phyloP scores from a whole-genome alignment of 1,140 invertebrate species.

The Cotesia glomerata region DNA sequence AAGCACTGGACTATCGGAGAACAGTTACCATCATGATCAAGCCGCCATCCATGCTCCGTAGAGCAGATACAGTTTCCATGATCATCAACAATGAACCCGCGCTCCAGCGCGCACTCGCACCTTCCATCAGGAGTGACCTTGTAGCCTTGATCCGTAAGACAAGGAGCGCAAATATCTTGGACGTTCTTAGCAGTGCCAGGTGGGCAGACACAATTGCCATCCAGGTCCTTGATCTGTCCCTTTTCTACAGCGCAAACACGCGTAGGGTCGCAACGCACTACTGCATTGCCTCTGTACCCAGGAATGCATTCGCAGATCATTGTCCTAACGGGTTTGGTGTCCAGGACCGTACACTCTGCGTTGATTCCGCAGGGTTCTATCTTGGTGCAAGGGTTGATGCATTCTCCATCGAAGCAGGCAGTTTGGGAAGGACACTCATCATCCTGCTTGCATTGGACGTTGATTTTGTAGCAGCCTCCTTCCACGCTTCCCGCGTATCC shows the following conservation, averaged over 20 bases:
- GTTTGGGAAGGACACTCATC: conserved; percentile 81
- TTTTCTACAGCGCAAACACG: conserved; percentile 73
- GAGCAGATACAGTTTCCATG: conserved; percentile 81
- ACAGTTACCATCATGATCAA: conserved; percentile 73
- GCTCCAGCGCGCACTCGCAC: conserved; percentile 80
- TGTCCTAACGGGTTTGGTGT: conserved; percentile 82
- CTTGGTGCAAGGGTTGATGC: conserved; percentile 82
- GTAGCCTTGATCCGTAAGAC: conserved; percentile 73
- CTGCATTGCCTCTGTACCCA: conserved; percentile 82
- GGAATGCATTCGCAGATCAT: conserved; percentile 89
- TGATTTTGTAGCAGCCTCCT: conserved; percentile 70
- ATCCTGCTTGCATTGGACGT: conserved; percentile 75
- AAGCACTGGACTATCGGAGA: conserved; percentile 71
- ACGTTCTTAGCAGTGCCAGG: conserved; percentile 77
- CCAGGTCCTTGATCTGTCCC: conserved; percentile 72
- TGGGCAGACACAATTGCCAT: conserved; percentile 78
- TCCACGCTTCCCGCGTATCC: conserved; percentile 74
- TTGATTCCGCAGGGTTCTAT: conserved; percentile 83
- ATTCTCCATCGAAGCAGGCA: conserved; percentile 81
- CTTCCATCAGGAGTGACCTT: conserved; percentile 77
- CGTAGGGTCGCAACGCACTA: conserved; percentile 76
- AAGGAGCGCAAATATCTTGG: conserved; percentile 77
- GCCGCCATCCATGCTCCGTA: conserved; percentile 71
- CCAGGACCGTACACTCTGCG: conserved; percentile 78
- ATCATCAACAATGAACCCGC: conserved; percentile 77